Conservation (phyloP, 1,140 invertebrate genomes). For the Panagrolaimus sp. region DNA sequence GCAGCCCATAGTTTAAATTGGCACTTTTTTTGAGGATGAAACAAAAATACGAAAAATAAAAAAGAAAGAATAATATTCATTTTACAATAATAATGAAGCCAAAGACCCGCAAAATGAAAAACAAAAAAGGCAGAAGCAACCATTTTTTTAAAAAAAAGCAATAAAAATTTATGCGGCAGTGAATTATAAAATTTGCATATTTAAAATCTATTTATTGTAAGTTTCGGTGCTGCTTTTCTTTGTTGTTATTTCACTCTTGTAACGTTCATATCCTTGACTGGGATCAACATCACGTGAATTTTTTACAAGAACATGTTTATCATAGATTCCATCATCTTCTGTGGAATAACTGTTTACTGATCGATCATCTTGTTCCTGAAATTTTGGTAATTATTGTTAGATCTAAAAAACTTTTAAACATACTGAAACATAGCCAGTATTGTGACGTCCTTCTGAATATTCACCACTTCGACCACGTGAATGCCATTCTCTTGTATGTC, state of each 20-base stretch:
- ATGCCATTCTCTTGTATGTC: slow-evolving; percentile 17
- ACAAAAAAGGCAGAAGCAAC: neutral
- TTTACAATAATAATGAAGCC: no score
- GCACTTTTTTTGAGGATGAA: neutral
- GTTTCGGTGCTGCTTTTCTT: slow-evolving; percentile 34
- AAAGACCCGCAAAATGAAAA: neutral
- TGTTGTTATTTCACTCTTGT: slow-evolving; percentile 39
- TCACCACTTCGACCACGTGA: slow-evolving; percentile 1
- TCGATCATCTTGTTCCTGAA: slow-evolving; percentile 40
- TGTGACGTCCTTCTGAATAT: neutral
- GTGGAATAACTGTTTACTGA: slow-evolving; percentile 31
- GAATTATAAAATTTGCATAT: slow-evolving; percentile 6
- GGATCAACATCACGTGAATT: slow-evolving; percentile 38
- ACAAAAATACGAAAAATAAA: neutral
- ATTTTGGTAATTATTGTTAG: neutral
- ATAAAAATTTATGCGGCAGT: slow-evolving; percentile 3
- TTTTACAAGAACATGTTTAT: slow-evolving; percentile 37
- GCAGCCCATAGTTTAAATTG: neutral
- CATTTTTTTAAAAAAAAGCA: neutral
- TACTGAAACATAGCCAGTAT: no score
- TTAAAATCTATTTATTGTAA: slow-evolving; percentile 24
- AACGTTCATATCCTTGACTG: slow-evolving; percentile 27
- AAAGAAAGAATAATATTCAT: neutral
- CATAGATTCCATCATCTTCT: slow-evolving; percentile 40
- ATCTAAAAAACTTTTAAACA: no score